Base-by-base conservation (phyloP, 1,140 invertebrate genomes). In the Pectinophora gossypiella region DNA sequence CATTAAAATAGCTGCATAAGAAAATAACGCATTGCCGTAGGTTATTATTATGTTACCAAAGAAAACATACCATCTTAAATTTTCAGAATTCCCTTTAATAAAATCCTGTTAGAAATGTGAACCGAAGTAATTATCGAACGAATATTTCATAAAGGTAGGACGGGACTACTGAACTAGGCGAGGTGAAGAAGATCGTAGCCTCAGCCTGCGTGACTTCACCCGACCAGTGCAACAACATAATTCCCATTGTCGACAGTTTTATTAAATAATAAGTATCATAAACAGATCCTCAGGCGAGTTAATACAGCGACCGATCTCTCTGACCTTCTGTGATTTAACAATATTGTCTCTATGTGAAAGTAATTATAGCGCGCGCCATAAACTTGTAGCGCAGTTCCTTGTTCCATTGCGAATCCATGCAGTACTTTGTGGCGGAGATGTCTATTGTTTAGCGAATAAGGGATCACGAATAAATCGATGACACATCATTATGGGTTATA, bases 251-350 rank as follows among this genome's bases (percentile, higher is more conserved):
- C 20, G 68, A 64, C 63, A 71, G 66, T 74, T 76, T 74, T 76
- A 74, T 74, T 72, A 64, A 76, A 74, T 72, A 74, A 70, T 69
- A 61, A 68, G 61, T 57, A 68, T 68, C 59, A 52, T 61, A 69
- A 73, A 61, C 52, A 62, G 71, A 51, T 68, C 60, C 61, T 58
- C 54, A 18, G 47, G 56, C 54, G 51, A 73, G 68, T 69, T 68
- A 68, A 63, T 69, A 72, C 50, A 64, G 56, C 57, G 56, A 64
- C 46, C 50, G 59, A 62, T 57, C 64, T 59, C 45, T 50, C 44
- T 65, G 58, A 72, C 67, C 64, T 58, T 49, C 35, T 20, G 48
- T 68, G 61, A 68, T 68, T 68, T 64, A 68, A 60, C 56, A 65
- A 56, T 71, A 68, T 68, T 68, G 59, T 73, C 62, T 65, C 56